These are phyloP conservation scores for Neria commutata DNA, from an alignment of 2,888 invertebrate genomes.

Conservation along the genomic window DNA sequence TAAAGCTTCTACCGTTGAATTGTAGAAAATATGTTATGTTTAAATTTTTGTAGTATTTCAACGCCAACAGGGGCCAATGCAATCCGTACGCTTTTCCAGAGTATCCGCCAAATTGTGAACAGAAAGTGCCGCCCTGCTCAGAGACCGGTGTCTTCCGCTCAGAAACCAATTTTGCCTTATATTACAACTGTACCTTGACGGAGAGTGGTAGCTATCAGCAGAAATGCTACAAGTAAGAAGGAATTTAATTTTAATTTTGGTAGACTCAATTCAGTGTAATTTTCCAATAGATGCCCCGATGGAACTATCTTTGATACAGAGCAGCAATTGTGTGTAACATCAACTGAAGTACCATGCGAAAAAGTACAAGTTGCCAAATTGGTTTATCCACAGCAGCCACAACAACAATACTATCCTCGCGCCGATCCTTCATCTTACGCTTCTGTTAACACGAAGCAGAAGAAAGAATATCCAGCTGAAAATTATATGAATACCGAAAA, in stretches of 20 bases:
- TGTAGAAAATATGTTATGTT: not conserved
- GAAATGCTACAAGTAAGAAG: constrained; percentile 54
- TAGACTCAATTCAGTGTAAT: not conserved
- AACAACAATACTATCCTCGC: constrained; percentile 26
- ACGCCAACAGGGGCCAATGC: constrained; percentile 45
- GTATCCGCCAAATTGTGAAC: constrained; percentile 41
- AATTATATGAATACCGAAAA: constrained; percentile 12
- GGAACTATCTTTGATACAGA: constrained; percentile 43
- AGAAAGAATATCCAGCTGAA: constrained; percentile 28
- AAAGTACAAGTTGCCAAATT: constrained; percentile 36
- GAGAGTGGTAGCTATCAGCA: constrained; percentile 54
- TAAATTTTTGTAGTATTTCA: constrained; percentile 41
- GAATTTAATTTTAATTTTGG: not conserved
- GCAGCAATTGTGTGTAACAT: constrained; percentile 42
- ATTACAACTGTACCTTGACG: constrained; percentile 60
- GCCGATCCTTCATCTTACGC: constrained; percentile 26
- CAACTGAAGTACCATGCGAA: constrained; percentile 39
- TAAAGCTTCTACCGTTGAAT: not conserved
- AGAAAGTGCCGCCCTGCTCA: constrained; percentile 57
- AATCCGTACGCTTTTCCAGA: constrained; percentile 41
- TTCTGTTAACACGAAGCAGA: constrained; percentile 26
- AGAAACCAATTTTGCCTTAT: constrained; percentile 58
- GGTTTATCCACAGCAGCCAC: constrained; percentile 34
- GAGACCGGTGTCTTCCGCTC: constrained; percentile 57
- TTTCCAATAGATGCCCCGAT: constrained; percentile 43